These are phyloP conservation scores for Lasioglossum figueresi DNA, from an alignment of 2,888 invertebrate species.

Conservation along the genomic window DNA sequence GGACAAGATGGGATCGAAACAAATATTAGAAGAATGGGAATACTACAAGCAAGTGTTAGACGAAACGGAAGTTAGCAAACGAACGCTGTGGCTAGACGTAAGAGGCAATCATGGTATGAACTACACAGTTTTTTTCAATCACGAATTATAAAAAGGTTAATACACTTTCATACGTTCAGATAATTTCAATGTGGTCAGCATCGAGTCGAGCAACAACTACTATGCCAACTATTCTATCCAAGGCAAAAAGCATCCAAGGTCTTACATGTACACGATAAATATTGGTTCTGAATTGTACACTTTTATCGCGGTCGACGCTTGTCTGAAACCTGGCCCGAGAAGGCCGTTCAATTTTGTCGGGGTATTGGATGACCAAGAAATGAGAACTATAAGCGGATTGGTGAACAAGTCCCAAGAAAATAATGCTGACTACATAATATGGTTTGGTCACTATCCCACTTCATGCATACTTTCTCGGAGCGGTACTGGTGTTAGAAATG, in stretches of 20 bases:
- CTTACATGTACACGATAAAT: slow-evolving; percentile 88
- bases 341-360: slow-evolving; percentile 97
- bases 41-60: slow-evolving; percentile 89
- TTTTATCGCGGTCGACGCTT: slow-evolving; percentile 95
- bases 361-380: slow-evolving; percentile 86
- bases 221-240: slow-evolving; percentile 92
- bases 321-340: slow-evolving; percentile 93
- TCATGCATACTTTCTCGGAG: slow-evolving; percentile 90
- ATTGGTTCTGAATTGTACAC: slow-evolving; percentile 88
- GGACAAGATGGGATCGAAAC: slow-evolving; percentile 92
- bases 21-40: slow-evolving; percentile 93
- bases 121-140: neutral
- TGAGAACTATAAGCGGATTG: slow-evolving; percentile 86
- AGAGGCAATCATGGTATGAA: slow-evolving; percentile 94
- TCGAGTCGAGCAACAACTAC: slow-evolving; percentile 89
- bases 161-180: slow-evolving; percentile 86
- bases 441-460: slow-evolving; percentile 97
- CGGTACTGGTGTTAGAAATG: slow-evolving; percentile 84
- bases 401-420: slow-evolving; percentile 85
- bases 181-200: slow-evolving; percentile 92
- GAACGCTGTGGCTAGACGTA: slow-evolving; percentile 94
- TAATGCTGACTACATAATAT: slow-evolving; percentile 87
- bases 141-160: neutral
- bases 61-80: slow-evolving; percentile 88
- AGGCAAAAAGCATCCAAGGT: slow-evolving; percentile 88